phyloP scores from a whole-genome alignment of 92 coral and sea anemone species.

The Bergia puertoricense region DNA sequence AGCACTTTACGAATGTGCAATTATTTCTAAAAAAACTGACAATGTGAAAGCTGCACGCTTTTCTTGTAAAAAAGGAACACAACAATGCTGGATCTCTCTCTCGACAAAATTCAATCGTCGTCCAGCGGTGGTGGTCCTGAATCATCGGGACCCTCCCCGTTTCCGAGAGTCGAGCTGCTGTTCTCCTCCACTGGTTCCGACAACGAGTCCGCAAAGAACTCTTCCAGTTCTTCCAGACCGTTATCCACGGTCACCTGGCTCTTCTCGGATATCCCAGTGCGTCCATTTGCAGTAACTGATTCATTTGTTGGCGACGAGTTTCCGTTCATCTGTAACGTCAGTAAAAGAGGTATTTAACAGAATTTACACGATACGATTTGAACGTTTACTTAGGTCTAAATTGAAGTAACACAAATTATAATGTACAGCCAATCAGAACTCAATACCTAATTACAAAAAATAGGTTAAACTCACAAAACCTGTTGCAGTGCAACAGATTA shows the following conservation, averaged over 20 bases:
- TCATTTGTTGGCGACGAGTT: background rate
- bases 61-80: background rate
- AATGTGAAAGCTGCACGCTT: no score
- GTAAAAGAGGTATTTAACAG: background rate
- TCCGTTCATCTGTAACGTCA: background rate
- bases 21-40: background rate
- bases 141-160: background rate
- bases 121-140: background rate
- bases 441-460: no score
- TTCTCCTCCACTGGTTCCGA: background rate
- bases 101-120: background rate
- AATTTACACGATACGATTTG: background rate
- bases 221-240: constrained; percentile 15
- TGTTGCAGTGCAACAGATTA: no score
- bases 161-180: background rate
- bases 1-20: background rate
- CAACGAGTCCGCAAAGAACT: background rate
- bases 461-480: no score
- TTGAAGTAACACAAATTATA: no score
- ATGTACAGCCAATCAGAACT: no score
- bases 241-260: background rate
- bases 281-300: background rate
- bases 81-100: background rate
- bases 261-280: background rate
- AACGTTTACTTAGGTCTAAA: no score